A percentile compares a stretch with the other conserved stretches of the same genome.
Conservation (phyloP, 2,888 invertebrate genomes). For the Diabrotica balteata region DNA sequence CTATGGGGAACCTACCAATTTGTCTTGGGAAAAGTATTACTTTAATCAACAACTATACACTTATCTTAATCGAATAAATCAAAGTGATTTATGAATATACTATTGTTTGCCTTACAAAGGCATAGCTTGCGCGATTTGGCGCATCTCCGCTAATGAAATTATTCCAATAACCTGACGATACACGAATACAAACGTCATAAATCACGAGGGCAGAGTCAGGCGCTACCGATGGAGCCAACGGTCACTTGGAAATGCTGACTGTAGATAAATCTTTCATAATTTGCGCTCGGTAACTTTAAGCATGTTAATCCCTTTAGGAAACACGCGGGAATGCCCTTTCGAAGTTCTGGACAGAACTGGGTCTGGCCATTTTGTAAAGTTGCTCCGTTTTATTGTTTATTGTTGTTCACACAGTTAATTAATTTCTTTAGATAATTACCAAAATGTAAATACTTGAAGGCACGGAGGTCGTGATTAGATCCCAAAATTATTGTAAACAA, state of each 20-base stretch:
- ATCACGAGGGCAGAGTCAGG: not conserved
- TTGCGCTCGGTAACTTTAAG: slow-evolving; percentile 1
- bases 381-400: too few species aligned
- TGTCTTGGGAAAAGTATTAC: too few species aligned
- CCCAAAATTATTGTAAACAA: too few species aligned
- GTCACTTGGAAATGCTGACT: slow-evolving; percentile 4
- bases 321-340: slow-evolving; percentile 1
- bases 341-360: too few species aligned
- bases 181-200: slow-evolving; percentile 9
- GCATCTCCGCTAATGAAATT: slow-evolving; percentile 9
- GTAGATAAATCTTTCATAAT: slow-evolving; percentile 5
- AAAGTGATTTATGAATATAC: slow-evolving; percentile 7
- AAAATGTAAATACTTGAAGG: too few species aligned
- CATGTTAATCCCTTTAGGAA: slow-evolving; percentile 5
- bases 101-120: not conserved
- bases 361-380: not conserved
- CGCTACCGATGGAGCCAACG: not conserved
- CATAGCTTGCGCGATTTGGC: slow-evolving; percentile 4
- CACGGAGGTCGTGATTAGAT: too few species aligned
- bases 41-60: too few species aligned
- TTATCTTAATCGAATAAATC: not conserved
- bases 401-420: too few species aligned
- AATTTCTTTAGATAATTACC: too few species aligned
- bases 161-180: slow-evolving; percentile 12
- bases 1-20: too few species aligned